Evolutionary conservation across 2,797 vertebrate species (phyloP), one percentile per base, ranked within the genome.

Genomic region (Linurgus olivaceus): DNA sequence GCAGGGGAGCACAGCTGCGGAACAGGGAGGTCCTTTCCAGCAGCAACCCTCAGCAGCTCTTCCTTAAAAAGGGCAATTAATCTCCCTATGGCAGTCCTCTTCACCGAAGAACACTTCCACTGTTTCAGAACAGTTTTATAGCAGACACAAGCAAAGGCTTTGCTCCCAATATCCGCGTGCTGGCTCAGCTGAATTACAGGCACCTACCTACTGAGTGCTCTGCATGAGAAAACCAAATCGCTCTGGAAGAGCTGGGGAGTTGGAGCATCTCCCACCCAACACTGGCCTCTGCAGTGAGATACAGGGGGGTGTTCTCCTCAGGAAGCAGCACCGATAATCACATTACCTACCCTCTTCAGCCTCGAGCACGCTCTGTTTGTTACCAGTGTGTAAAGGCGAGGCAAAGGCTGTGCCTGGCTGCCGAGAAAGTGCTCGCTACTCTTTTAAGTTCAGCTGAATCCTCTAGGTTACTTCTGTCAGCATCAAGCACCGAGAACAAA

Each of bases 161-260:
- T 14, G 0, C 7, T 13, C 35, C 3, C 0, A 0, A 16, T 2
- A 29, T 0, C 5, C 1, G 0, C 0, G 5, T 2, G 2, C 55
- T 21, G 52, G 44, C 75, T 66, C 68, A 13, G 52, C 0, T 7
- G 51, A 26, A 4, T 13, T 8, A 40, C 52, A 40, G 44, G 8
- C 31, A 33, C 0, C 0, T 5, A 47, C 17, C 11, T 5, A 47
- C 17, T 10, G 29, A 35, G 13, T 0, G 7, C 72, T 62, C n/a
- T 9, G 17, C 8, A 17, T 0, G 2, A 54, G 58, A 33, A 68
- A 75, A 28, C n/a, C 5, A 5, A 0, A 29, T 23, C 1, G 0
- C 25, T 8, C 31, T 4, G 38, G 19, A 44, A 44, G 62, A 44
- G 17, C 72, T 28, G 9, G 4, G 20, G 44, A 47, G 44, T 11